Evolutionary conservation across 2,113 vertebrate genomes (phyloP).

Genomic region (Saguinus midas): DNA sequence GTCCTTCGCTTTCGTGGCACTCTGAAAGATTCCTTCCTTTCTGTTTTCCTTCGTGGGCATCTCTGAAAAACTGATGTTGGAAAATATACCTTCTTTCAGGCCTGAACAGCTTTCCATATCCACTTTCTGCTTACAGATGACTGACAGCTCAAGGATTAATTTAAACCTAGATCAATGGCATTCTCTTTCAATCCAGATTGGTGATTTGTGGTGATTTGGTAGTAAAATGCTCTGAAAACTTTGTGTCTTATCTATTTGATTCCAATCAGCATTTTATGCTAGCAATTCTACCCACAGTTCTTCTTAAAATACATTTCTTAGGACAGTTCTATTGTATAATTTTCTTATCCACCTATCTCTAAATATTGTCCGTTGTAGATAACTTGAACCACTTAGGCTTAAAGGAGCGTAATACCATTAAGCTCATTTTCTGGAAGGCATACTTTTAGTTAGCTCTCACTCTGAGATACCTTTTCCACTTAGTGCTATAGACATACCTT

Average conservation of each 20-base stretch:
- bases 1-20: background rate
- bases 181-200: background rate
- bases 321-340: background rate
- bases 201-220: background rate
- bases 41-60: background rate
- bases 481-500: background rate
- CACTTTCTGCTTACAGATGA: background rate
- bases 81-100: background rate
- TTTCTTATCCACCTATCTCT: background rate
- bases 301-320: background rate
- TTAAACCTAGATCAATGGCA: background rate
- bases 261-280: background rate
- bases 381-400: background rate
- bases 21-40: background rate
- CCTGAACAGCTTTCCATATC: background rate
- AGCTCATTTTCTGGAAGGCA: background rate
- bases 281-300: background rate
- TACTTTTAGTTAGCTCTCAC: background rate
- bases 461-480: background rate
- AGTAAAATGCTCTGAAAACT: background rate
- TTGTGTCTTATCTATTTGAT: background rate
- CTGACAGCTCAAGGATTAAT: background rate
- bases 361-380: background rate
- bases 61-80: background rate
- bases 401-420: background rate